Base-by-base conservation (phyloP, 2,797 vertebrate species). In the Malurus leucopterus region DNA sequence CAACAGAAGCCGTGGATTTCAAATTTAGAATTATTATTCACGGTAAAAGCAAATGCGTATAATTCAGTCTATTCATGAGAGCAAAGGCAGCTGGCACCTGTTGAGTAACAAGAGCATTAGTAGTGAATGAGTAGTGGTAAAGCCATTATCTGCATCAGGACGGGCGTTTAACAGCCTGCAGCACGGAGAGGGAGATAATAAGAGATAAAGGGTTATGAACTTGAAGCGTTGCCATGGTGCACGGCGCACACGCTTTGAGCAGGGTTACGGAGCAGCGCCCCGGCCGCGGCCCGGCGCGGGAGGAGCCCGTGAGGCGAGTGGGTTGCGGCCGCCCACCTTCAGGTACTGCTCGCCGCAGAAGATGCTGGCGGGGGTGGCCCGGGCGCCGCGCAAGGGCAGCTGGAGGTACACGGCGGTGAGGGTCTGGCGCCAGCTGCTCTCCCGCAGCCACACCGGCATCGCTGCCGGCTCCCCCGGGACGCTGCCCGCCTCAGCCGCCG, bases 391-490 rank as follows among this genome's bases (percentile, higher is more conserved):
- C 61, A 99, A 73, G 2, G 98, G 98, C 61, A 99, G 92, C 8
- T 95, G 97, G 6, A 99, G 94, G 47, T 95, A 97, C n/a, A 99
- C 96, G 13, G 94, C 89, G 1, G 90, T 53, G 10, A 91, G 88
- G 1, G 95, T 99, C 95, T 99, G 99, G 27, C 96, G 98, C 99
- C 99, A 99, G 6, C 93, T 91, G 93, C 96, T 97, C 83, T 98
- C 98, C 44, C 94, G 96, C 26, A 99, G 97, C 84, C 84, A 96
- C 72, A 97, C n/a, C 40, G 98, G 98, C 97, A 99, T 99, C 29
- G 41, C 24, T 15, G 20, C 47, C 24, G 47, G 26, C 8, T 16
- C 40, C 7, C 55, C 8, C 14, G 11, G 7, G 11, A 2, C 38
- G 19, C 44, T 0, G 11, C 7, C 58, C 11, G n/a, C 65, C 41